phyloP scores from a whole-genome alignment of 2,113 vertebrate genomes.

The Upupa epops region DNA sequence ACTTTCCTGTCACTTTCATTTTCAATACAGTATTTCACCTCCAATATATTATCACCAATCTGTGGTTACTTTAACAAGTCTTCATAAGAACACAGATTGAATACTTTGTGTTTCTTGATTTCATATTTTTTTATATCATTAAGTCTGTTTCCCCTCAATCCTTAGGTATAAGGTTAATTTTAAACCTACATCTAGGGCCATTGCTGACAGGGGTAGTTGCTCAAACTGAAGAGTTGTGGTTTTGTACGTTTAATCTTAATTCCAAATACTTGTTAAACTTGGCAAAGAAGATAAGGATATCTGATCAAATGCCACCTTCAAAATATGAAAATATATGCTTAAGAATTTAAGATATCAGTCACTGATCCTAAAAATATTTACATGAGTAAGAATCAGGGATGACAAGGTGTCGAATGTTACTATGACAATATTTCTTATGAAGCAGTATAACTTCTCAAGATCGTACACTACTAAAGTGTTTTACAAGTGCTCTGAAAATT shows the following conservation, averaged over 20 bases:
- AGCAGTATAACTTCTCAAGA: neutral
- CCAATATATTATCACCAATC: neutral
- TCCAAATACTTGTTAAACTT: neutral
- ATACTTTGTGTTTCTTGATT: neutral
- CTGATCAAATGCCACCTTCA: neutral
- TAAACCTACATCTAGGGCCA: neutral
- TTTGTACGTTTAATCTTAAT: neutral
- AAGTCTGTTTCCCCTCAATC: neutral
- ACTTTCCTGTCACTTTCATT: neutral
- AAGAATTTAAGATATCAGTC: neutral
- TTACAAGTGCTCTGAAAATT: neutral
- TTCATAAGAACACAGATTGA: neutral
- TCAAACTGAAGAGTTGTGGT: neutral
- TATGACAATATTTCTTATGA: neutral
- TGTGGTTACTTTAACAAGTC: neutral
- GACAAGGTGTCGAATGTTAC: neutral
- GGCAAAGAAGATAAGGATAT: neutral
- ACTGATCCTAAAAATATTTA: neutral
- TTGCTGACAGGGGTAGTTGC: neutral
- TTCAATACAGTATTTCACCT: too few species aligned
- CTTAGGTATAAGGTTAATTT: neutral
- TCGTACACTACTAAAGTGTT: neutral
- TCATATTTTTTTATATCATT: neutral
- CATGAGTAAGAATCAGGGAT: neutral
- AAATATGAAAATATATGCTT: neutral